Percentiles rank a stretch among this genome's conserved stretches.
phyloP scores from a whole-genome alignment of 2,797 vertebrate genomes.

The Lycodopsis pacificus region DNA sequence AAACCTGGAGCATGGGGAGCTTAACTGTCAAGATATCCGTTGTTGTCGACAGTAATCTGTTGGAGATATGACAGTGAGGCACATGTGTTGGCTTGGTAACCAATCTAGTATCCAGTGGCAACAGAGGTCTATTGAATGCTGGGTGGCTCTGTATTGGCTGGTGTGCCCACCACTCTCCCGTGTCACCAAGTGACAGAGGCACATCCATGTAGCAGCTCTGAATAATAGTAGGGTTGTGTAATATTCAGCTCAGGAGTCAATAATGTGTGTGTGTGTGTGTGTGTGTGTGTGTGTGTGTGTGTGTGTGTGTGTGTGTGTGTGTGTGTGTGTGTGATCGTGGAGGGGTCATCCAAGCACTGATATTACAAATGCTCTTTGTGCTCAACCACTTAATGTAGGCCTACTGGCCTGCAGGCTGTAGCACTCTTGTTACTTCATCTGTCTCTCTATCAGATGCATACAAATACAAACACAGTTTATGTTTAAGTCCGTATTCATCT shows the following conservation, averaged over 20 bases:
- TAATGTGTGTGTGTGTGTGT: conserved; percentile 38
- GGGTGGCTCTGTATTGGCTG: conserved; percentile 78
- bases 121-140: conserved; percentile 84
- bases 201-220: conserved; percentile 61
- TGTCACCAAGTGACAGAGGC: conserved; percentile 78
- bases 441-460: conserved; percentile 31
- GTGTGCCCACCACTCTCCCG: conserved; percentile 77
- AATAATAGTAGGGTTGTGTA: conserved; percentile 63
- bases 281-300: conserved; percentile 29
- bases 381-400: conserved; percentile 64
- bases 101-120: conserved; percentile 85
- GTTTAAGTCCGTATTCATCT: conserved; percentile 22
- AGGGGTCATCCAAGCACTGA: conserved; percentile 53
- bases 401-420: conserved; percentile 69
- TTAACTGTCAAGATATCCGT: conserved; percentile 65
- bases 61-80: conserved; percentile 79
- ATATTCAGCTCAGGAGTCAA: conserved; percentile 58
- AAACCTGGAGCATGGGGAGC: conserved; percentile 35
- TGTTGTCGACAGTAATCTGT: conserved; percentile 75
- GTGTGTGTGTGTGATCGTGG: conserved; percentile 30
- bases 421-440: conserved; percentile 47
- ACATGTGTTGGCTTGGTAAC: conserved; percentile 86
- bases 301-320: conserved; percentile 29
- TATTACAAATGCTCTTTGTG: conserved; percentile 68
- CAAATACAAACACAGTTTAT: conserved; percentile 12